phyloP scores from a whole-genome alignment of 1,140 invertebrate genomes.

The Tetraneura akinire region DNA sequence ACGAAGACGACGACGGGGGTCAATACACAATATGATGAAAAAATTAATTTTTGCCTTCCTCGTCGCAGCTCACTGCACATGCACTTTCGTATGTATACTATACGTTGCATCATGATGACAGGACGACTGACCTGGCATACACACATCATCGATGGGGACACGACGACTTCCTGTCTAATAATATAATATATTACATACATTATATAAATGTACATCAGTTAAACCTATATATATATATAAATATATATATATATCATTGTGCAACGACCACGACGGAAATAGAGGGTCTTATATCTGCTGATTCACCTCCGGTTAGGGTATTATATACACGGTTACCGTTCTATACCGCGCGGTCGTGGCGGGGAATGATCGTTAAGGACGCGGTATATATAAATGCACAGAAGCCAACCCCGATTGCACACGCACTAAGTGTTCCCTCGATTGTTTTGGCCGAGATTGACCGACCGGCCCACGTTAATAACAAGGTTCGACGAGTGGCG shows the following conservation, averaged over 20 bases:
- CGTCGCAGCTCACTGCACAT: background rate
- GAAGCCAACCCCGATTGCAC: background rate
- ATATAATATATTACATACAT: too few species aligned
- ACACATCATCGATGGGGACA: too few species aligned
- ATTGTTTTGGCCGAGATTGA: constrained; percentile 48
- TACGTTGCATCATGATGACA: too few species aligned
- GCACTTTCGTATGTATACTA: too few species aligned
- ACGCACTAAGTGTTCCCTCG: constrained; percentile 19
- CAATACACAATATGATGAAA: too few species aligned
- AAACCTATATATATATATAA: too few species aligned
- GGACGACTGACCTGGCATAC: background rate
- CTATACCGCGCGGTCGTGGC: too few species aligned
- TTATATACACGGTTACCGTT: too few species aligned
- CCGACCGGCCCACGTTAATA: background rate
- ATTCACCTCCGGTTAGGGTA: constrained; percentile 37
- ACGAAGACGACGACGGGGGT: background rate
- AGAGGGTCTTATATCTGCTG: constrained; percentile 47
- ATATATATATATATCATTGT: background rate
- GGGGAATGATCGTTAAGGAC: constrained; percentile 26
- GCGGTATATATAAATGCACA: background rate
- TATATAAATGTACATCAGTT: background rate
- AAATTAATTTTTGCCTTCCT: constrained; percentile 28
- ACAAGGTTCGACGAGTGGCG: background rate
- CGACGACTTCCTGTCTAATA: background rate
- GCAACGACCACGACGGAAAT: background rate